Percentiles rank a stretch among this genome's conserved stretches.
Evolutionary conservation across 2,888 invertebrate species (phyloP).

Genomic region (Aelia acuminata): DNA sequence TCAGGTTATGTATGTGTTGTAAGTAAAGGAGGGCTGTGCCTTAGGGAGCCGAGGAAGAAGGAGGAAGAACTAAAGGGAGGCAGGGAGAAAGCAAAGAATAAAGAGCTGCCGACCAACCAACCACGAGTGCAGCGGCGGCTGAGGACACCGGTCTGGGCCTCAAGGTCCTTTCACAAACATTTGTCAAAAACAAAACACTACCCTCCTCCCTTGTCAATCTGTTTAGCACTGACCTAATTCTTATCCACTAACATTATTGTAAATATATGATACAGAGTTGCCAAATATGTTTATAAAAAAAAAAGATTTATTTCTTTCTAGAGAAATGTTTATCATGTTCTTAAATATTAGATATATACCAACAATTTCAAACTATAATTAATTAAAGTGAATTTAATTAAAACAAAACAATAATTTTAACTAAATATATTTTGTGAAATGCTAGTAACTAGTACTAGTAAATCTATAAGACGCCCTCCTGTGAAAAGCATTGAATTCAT

Average conservation of each 20-base stretch:
- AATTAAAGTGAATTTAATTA: not conserved
- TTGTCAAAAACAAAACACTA: constrained; percentile 51
- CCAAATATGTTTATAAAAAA: not conserved
- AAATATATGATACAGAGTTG: not conserved
- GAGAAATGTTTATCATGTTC: not conserved
- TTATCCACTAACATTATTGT: not conserved
- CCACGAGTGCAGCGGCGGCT: constrained; percentile 76
- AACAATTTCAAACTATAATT: not conserved
- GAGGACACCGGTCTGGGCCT: constrained; percentile 86
- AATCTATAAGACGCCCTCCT: too few species aligned
- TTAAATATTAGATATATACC: not conserved
- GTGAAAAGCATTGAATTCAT: too few species aligned
- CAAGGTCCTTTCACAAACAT: constrained; percentile 70
- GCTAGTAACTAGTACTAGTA: not conserved
- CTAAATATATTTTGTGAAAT: not conserved
- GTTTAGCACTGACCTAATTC: not conserved
- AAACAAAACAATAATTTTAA: not conserved
- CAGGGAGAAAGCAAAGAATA: constrained; percentile 51
- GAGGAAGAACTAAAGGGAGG: constrained; percentile 56
- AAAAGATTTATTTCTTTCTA: too few species aligned
- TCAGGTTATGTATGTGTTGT: constrained; percentile 42
- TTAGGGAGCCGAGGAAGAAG: constrained; percentile 63
- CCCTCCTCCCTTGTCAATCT: constrained; percentile 51
- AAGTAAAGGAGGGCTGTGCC: constrained; percentile 59
- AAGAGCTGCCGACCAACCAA: constrained; percentile 42